Conservation (phyloP, 2,888 invertebrate genomes). For the Dasypogon diadema region DNA sequence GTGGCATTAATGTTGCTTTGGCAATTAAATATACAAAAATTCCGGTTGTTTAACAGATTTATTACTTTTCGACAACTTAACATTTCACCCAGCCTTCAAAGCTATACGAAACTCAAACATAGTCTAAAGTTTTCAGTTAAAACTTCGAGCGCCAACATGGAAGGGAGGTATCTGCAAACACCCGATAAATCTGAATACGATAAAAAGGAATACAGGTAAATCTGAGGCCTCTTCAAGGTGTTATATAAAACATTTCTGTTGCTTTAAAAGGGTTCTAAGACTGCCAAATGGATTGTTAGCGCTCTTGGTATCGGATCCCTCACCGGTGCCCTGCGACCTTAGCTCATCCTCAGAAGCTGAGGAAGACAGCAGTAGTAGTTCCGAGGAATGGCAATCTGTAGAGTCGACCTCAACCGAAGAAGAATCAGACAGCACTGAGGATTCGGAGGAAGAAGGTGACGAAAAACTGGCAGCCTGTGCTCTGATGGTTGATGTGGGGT, state of each 20-base stretch:
- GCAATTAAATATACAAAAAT: not conserved
- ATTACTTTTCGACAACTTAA: not conserved
- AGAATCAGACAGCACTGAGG: slow-evolving; percentile 57
- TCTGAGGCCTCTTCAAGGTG: not conserved
- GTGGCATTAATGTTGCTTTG: slow-evolving; percentile 40
- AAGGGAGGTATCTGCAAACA: slow-evolving; percentile 65
- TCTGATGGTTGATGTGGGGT: slow-evolving; percentile 80
- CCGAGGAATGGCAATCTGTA: slow-evolving; percentile 59
- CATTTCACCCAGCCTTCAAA: not conserved
- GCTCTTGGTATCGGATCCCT: slow-evolving; percentile 77
- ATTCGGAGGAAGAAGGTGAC: slow-evolving; percentile 59
- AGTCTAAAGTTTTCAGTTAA: too few species aligned
- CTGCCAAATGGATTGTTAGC: slow-evolving; percentile 80
- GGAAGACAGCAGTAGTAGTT: not conserved
- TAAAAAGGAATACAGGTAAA: slow-evolving; percentile 83
- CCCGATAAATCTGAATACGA: slow-evolving; percentile 82
- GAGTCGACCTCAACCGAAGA: slow-evolving; percentile 60
- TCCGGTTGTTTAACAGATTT: not conserved
- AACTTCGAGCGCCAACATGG: not conserved
- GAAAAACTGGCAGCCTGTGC: slow-evolving; percentile 78
- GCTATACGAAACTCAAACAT: not conserved
- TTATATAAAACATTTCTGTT: not conserved
- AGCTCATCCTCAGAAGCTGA: slow-evolving; percentile 59
- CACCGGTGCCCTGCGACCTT: slow-evolving; percentile 62
- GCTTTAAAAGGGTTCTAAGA: slow-evolving; percentile 71